phyloP scores from a whole-genome alignment of 1,140 invertebrate genomes.

The Diorhabda carinulata region DNA sequence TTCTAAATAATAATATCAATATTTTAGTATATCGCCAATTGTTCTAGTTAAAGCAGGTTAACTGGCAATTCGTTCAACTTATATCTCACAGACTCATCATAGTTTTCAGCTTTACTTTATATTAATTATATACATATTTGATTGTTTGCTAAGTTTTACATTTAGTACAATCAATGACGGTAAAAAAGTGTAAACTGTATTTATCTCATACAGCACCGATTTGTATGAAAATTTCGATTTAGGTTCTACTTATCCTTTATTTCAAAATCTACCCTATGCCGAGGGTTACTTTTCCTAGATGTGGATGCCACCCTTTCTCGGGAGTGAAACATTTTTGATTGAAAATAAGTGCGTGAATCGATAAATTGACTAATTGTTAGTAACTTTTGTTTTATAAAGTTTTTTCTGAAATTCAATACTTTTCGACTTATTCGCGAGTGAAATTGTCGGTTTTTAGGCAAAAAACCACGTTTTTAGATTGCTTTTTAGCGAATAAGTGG shows the following conservation, averaged over 20 bases:
- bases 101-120: no score
- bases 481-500: neutral
- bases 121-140: no score
- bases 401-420: neutral
- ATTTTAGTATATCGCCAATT: no score
- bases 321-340: neutral
- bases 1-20: no score
- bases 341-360: neutral
- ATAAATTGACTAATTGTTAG: neutral
- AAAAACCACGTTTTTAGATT: neutral
- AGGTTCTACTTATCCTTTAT: neutral
- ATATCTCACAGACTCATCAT: no score
- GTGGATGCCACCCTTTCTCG: neutral
- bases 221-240: neutral
- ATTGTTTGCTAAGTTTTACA: neutral
- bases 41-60: no score
- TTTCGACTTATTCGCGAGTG: neutral
- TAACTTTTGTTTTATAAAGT: neutral
- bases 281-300: neutral
- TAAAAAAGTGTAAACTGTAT: neutral
- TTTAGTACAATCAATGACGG: neutral
- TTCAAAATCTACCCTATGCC: neutral
- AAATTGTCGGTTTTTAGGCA: neutral
- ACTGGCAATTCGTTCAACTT: no score
- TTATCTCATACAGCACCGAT: no score